Base-by-base conservation (phyloP, 2,797 vertebrate species). In the Diglossa cyanea region DNA sequence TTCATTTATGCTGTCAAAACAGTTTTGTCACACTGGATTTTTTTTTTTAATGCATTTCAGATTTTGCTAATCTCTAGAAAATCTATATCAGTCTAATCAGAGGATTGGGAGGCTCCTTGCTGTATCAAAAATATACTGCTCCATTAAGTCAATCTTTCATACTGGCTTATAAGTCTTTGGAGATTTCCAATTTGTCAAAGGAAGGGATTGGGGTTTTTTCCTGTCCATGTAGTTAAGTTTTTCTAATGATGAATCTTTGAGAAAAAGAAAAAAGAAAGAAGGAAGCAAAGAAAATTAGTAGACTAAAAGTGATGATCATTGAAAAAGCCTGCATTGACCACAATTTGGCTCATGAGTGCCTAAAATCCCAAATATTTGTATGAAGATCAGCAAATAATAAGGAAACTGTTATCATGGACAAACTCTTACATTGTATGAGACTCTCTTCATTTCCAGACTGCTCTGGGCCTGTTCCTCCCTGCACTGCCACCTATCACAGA, bases 141-240 rank as follows among this genome's bases (percentile, higher is more conserved):
- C 90, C 80, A 97, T 97, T 97, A 97, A 97, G 90, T 96, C 83
- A 95, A 96, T 97, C 91, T 94, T 96, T 96, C 94, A 95, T 54
- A 67, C 86, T 90, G 83, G 85, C 88, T 97, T 96, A 92, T 47
- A 94, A 96, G 73, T 54, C 95, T 96, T 95, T 94, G 73, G 97
- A 96, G 96, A 95, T 84, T 96, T 96, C 86, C 71, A 95, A 91
- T 94, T 97, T 96, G 94, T 94, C 90, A 88, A 75, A 96, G 80
- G 80, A 88, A 94, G 19, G 47, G 28, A 4, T 7, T 70, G 73
- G 40, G 18, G 0, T 45, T 70, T 76, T 66, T 26, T 28, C 47
- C 73, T 86, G 85, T 90, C 73, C 44, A 28, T 47, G 61, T 60
- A 70, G 65, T 73, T 86, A 84, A 84, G 72, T 62, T 96, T 95